Conservation (phyloP, 1,140 invertebrate species). For the Drosophila busckii region DNA sequence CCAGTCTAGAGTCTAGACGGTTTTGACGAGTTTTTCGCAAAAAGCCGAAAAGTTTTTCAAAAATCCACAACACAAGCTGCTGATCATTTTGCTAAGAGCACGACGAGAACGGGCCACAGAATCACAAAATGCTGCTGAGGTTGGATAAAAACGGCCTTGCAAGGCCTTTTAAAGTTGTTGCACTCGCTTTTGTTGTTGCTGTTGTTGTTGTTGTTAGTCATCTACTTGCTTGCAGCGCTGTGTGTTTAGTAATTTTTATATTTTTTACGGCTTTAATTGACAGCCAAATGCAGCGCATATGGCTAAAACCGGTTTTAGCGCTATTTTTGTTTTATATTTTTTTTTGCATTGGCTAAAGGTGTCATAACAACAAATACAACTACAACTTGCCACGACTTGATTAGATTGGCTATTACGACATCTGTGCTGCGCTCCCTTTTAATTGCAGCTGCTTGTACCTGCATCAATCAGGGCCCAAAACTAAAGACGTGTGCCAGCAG, state of each 20-base stretch:
- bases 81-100: too few species aligned
- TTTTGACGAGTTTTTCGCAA: slow-evolving; percentile 44
- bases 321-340: neutral
- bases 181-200: slow-evolving; percentile 48
- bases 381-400: slow-evolving; percentile 30
- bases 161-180: slow-evolving; percentile 76
- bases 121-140: slow-evolving; percentile 3
- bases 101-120: too few species aligned
- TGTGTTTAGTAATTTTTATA: slow-evolving; percentile 39
- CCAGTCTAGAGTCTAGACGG: slow-evolving; percentile 63
- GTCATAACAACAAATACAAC: slow-evolving; percentile 44
- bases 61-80: too few species aligned
- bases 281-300: slow-evolving; percentile 48
- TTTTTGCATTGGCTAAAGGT: slow-evolving; percentile 65
- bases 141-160: slow-evolving; percentile 60
- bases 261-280: slow-evolving; percentile 51
- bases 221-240: slow-evolving; percentile 11
- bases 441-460: slow-evolving; percentile 28
- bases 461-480: slow-evolving; percentile 31
- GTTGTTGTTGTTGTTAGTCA: slow-evolving; percentile 46
- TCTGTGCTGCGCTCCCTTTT: slow-evolving; percentile 23
- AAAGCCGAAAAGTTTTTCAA: neutral
- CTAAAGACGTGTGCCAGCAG: slow-evolving; percentile 63
- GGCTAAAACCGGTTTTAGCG: slow-evolving; percentile 47
- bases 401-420: slow-evolving; percentile 60